Conservation (phyloP, 2,113 vertebrate genomes). For the Gobio gobio region DNA sequence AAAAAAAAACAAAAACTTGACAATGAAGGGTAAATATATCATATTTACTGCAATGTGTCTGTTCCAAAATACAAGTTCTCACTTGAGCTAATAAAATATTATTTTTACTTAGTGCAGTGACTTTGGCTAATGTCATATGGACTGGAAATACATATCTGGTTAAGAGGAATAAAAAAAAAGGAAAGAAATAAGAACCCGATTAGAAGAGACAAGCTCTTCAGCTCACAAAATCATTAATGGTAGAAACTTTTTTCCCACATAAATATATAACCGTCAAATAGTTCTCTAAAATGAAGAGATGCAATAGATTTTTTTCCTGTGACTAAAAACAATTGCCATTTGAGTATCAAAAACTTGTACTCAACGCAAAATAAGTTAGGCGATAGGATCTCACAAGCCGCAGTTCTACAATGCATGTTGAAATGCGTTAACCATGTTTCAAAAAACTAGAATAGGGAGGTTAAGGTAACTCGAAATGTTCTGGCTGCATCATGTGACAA, state of each 20-base stretch:
- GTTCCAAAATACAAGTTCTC: background rate
- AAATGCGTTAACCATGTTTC: background rate
- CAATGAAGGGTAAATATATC: conserved; percentile 9
- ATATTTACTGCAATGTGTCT: conserved; percentile 24
- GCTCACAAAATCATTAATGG: conserved; percentile 6
- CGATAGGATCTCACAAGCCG: background rate
- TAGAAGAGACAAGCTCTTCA: background rate
- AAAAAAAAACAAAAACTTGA: background rate
- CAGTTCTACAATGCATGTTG: background rate
- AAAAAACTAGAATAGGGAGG: background rate
- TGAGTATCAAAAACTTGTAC: background rate
- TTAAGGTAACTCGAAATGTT: background rate
- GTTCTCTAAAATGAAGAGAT: background rate
- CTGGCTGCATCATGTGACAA: background rate
- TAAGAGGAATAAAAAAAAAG: background rate
- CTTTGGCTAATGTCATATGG: conserved; percentile 17
- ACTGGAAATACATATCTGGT: background rate
- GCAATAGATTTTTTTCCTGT: background rate
- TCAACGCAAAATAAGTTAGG: background rate
- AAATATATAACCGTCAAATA: conserved; percentile 14
- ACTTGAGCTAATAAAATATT: background rate
- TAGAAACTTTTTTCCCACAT: background rate
- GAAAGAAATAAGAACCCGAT: background rate
- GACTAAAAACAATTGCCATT: background rate
- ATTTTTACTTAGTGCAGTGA: conserved; percentile 17